Evolutionary conservation across 1,140 invertebrate species (phyloP).

Genomic region (Leptopilina clavipes): DNA sequence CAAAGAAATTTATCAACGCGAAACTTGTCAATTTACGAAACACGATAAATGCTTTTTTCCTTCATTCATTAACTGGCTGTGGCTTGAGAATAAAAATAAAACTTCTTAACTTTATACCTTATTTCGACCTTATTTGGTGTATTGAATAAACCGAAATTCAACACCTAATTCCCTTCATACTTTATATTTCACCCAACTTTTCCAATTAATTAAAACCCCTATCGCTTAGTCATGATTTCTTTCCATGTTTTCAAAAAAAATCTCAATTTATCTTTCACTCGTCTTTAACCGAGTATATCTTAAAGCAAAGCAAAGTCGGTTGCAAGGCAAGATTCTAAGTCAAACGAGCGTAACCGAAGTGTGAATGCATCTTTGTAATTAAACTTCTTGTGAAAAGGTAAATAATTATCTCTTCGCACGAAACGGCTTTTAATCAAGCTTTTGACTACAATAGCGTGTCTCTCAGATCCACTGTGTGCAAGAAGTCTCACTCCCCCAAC

Average conservation of each 20-base stretch:
- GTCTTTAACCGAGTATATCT: background rate
- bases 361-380: constrained; percentile 18
- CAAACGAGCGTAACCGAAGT: constrained; percentile 1
- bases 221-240: background rate
- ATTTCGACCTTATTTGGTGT: no score
- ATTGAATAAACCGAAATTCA: background rate
- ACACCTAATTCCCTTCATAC: background rate
- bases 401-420: constrained; percentile 18
- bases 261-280: background rate
- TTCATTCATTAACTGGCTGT: background rate
- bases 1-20: background rate
- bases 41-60: background rate
- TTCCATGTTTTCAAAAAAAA: background rate
- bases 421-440: constrained; percentile 18
- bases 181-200: background rate
- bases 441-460: constrained; percentile 23
- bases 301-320: background rate
- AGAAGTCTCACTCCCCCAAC: constrained; percentile 1
- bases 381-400: constrained; percentile 22
- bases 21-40: background rate
- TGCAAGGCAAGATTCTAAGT: background rate
- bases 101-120: background rate
- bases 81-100: background rate
- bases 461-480: constrained; percentile 2
- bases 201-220: background rate